Evolutionary conservation across 1,140 invertebrate species (phyloP).

Genomic region (Orius insidiosus): DNA sequence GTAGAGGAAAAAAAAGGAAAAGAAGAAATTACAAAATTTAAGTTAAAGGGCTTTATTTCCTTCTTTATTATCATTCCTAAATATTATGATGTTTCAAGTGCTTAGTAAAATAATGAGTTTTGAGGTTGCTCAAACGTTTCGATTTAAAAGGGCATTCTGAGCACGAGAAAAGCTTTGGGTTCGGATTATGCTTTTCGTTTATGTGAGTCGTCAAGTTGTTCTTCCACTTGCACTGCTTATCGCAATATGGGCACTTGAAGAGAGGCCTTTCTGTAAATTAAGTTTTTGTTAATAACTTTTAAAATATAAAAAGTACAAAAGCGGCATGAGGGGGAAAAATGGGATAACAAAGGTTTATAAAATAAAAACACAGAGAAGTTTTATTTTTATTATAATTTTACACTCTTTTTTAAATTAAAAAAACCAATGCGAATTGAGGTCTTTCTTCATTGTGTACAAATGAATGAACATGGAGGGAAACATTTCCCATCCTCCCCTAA

Average conservation of each 20-base stretch:
- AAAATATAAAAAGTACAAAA: too few relatives aligned
- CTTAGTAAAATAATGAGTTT: constrained; percentile 1
- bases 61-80: neutral
- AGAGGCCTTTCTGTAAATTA: too few relatives aligned
- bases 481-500: too few relatives aligned
- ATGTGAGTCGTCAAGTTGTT: constrained; percentile 5
- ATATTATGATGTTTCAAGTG: neutral
- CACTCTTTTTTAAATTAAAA: too few relatives aligned
- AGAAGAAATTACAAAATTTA: neutral
- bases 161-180: neutral
- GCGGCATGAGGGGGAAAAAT: too few relatives aligned
- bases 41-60: neutral
- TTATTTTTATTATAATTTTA: too few relatives aligned
- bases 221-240: constrained; percentile 1
- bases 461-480: too few relatives aligned
- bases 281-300: too few relatives aligned
- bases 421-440: too few relatives aligned
- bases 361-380: too few relatives aligned
- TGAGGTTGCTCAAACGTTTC: constrained; percentile 3
- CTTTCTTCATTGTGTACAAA: too few relatives aligned
- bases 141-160: neutral
- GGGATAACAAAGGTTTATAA: too few relatives aligned
- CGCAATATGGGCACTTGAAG: neutral
- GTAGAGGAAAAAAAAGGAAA: neutral
- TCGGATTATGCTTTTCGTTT: constrained; percentile 7